Base-by-base conservation (phyloP, 2,888 invertebrate species). In the Nemapogon koenigi region DNA sequence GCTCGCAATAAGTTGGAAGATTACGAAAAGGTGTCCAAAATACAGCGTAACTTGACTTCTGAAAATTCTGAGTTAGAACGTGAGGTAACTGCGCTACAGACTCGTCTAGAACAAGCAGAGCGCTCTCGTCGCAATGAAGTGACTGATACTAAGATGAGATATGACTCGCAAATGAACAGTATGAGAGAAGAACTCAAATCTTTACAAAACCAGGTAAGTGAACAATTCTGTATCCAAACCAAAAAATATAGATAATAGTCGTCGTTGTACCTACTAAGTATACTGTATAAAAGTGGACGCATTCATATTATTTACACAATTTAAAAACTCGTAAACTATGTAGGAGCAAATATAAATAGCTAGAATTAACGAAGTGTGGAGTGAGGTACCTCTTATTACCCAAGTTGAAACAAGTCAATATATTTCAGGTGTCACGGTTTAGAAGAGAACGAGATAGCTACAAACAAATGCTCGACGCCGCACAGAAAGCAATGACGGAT, bases 391-490 rank as follows among this genome's bases (percentile, higher is more conserved):
- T n/a, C n/a, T n/a, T n/a, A n/a, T n/a, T n/a, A n/a, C n/a, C n/a
- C n/a, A n/a, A n/a, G n/a, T n/a, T n/a, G n/a, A n/a, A n/a, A n/a
- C n/a, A n/a, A n/a, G n/a, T n/a, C n/a, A n/a, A n/a, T n/a, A n/a
- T n/a, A n/a, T n/a, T n/a, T n/a, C 42, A 79, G 79, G 79, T 80
- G 14, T 81, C 88, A 15, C 82, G 91, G 50, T 93, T 94, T 59
- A 91, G 91, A 58, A 81, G 92, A 42, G 95, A 95, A 65, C 82
- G 93, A 38, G 94, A 95, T 57, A 89, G 90, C 37, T 94, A 91
- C 55, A 91, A 91, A 48, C 92, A 94, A 58, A 91, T 95, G 88
- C 63, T 94, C 27, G 93, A 94, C 55, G 87, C 89, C 8, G 91
- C 94, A 1, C 93, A 94, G 59, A 90, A 90, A 64, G 87, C 89